Evolutionary conservation across 2,888 invertebrate species (phyloP), one percentile per base, ranked within the genome.

Genomic region (Dinocampus coccinellae): DNA sequence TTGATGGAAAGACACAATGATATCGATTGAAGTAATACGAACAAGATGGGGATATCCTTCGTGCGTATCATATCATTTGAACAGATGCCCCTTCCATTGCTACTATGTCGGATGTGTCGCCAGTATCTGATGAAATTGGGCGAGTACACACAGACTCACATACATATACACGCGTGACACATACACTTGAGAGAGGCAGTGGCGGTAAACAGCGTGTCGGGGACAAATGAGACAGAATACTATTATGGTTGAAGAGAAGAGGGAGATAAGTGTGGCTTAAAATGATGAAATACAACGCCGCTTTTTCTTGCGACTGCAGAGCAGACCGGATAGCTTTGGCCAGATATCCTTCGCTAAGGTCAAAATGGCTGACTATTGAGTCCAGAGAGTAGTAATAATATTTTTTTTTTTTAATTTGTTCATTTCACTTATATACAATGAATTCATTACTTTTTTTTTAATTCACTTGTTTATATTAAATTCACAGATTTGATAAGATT

Each of bases 281-380:
- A 34, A 64, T 75, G 70, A 75, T 60, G 69, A 78, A 77, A 66
- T 16, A 64, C 22, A 67, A 52, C 29, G 22, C 66, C 22, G 36
- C 55, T 53, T 58, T 53, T 42, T 61, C 53, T 65, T 16, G 42
- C 57, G 57, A 60, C 61, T 34, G n/a, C 34, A 22, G 47, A 47
- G 47, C 47, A 39, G 68, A 68, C 70, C 68, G 66, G 74, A 70
- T 65, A 64, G 72, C 65, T 57, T 22, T 55, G 60, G 67, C 71
- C 79, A 79, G 84, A 85, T 85, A 85, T 85, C 85, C 85, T 85
- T 85, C 84, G 82, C 73, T 84, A 84, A 85, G 84, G 85, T 85
- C 85, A 84, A 84, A 84, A 84, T 84, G 85, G 84, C 84, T 83
- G 81, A 79, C 78, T 22, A 24, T 24, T 61, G 52, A 66, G 60